These are phyloP conservation scores for Phalloptychus januarius DNA, from an alignment of 2,797 vertebrate genomes.

Conservation along the genomic window DNA sequence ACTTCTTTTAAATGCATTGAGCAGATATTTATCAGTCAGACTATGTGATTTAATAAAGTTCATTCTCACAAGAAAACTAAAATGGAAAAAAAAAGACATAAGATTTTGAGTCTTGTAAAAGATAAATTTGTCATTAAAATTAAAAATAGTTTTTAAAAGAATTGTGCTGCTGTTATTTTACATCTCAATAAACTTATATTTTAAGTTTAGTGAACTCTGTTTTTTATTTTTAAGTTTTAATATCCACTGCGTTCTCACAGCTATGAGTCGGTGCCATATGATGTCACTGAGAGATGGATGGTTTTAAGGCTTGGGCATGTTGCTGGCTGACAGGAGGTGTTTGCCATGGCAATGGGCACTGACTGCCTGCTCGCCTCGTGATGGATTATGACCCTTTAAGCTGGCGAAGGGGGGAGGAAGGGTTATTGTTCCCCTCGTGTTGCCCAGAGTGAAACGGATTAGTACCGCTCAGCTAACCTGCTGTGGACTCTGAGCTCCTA, in stretches of 20 bases:
- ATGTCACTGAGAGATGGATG: conserved; percentile 57
- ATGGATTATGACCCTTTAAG: conserved; percentile 77
- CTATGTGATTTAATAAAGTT: background rate
- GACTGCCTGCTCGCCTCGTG: conserved; percentile 58
- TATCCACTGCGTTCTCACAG: background rate
- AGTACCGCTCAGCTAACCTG: conserved; percentile 58
- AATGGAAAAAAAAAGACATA: background rate
- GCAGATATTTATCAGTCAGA: background rate
- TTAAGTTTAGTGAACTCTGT: background rate
- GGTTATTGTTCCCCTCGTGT: conserved; percentile 65
- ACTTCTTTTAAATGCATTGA: background rate
- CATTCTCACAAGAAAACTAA: background rate
- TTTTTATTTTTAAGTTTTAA: background rate
- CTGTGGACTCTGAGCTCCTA: conserved; percentile 53
- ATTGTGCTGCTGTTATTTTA: background rate
- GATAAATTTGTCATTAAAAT: background rate
- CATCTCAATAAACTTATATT: background rate
- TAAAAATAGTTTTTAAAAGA: background rate
- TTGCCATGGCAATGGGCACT: conserved; percentile 57
- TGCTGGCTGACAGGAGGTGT: conserved; percentile 54
- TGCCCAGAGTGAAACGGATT: conserved; percentile 66
- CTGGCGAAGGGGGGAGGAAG: conserved; percentile 50
- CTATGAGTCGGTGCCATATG: conserved; percentile 25
- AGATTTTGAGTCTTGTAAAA: background rate
- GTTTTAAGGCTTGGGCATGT: conserved; percentile 57